Evolutionary conservation across 2,888 invertebrate genomes (phyloP).

Genomic region (Tridacna crocea): DNA sequence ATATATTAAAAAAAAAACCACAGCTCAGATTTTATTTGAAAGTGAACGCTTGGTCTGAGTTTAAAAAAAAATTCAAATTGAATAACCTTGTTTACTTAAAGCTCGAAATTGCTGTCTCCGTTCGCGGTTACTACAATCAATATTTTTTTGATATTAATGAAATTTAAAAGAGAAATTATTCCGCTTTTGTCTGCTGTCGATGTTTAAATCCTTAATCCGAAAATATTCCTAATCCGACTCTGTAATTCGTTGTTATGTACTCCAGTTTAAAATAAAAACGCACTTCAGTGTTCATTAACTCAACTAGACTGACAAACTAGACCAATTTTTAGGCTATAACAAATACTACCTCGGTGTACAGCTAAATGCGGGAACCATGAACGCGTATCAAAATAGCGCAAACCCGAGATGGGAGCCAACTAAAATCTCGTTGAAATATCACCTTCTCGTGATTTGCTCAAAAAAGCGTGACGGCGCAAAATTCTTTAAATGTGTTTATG

Average conservation of each 20-base stretch:
- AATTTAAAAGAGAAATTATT: constrained; percentile 15
- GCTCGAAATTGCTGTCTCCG: constrained; percentile 8
- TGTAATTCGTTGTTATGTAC: constrained; percentile 3
- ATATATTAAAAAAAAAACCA: neutral
- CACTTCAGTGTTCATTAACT: neutral
- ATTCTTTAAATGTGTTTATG: constrained; percentile 35
- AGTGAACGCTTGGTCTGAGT: neutral
- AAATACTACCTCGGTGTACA: neutral
- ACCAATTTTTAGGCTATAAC: neutral
- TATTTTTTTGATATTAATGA: constrained; percentile 11
- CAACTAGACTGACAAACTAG: constrained; percentile 2
- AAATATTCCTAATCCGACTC: constrained; percentile 44
- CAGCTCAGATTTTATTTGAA: constrained; percentile 12
- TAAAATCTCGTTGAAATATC: constrained; percentile 5
- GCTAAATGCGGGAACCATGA: constrained; percentile 1
- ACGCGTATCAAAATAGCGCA: constrained; percentile 1
- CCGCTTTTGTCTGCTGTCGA: constrained; percentile 14
- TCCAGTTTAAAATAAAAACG: constrained; percentile 18
- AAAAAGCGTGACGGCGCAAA: constrained; percentile 43
- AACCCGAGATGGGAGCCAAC: constrained; percentile 7
- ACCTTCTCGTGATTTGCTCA: constrained; percentile 15
- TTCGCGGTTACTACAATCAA: neutral
- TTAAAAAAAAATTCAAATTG: constrained; percentile 8
- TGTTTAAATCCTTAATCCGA: constrained; percentile 43
- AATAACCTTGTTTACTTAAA: constrained; percentile 21